A percentile compares a stretch with the other conserved stretches of the same genome.
Evolutionary conservation across 37 sponge, comb jelly and placozoan genomes (phyloP).

Genomic region (Axinella damicornis): DNA sequence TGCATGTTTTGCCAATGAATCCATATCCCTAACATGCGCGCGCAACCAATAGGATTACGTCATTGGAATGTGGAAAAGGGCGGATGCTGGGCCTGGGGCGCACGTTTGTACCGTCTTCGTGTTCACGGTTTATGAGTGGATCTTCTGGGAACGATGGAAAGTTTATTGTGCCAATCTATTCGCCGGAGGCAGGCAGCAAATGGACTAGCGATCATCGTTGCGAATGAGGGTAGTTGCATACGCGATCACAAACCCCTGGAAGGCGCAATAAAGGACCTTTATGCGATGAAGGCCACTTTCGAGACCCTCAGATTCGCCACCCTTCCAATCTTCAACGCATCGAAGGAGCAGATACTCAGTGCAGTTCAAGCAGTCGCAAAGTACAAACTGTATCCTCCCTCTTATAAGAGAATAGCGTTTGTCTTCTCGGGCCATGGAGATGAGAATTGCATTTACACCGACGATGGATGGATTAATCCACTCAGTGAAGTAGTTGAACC

Average conservation of each 20-base stretch:
- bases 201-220: conserved; percentile 54
- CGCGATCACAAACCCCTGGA: not conserved
- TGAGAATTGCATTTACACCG: not conserved
- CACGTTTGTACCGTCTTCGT: no score
- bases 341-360: not conserved
- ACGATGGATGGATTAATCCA: conserved; percentile 1
- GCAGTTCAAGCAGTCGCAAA: conserved; percentile 1
- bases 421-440: conserved; percentile 60
- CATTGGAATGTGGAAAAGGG: no score
- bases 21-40: no score
- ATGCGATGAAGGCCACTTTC: not conserved
- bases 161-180: no score
- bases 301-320: conserved; percentile 23
- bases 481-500: not conserved
- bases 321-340: not conserved
- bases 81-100: no score
- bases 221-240: not conserved
- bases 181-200: not conserved
- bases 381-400: not conserved
- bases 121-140: no score
- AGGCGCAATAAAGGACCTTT: conserved; percentile 6
- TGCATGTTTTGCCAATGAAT: no score
- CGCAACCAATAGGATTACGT: no score
- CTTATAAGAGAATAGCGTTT: conserved; percentile 35
- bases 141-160: no score